Conservation (phyloP, 2,888 invertebrate genomes). For the Blastobasis lacticolella region DNA sequence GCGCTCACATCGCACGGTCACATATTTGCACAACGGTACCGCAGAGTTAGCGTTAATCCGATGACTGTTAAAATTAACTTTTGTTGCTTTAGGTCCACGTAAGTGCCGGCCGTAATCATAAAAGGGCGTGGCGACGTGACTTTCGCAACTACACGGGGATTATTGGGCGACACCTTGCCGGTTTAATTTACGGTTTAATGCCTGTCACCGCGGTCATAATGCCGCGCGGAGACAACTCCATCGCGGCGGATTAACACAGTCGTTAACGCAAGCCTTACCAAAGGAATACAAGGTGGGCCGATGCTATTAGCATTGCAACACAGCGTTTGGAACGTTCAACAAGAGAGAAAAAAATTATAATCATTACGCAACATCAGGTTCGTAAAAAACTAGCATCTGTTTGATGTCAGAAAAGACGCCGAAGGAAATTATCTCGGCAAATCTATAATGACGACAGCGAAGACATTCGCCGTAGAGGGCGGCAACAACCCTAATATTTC, state of each 20-base stretch:
- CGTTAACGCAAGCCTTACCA: conserved; percentile 24
- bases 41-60: conserved; percentile 43
- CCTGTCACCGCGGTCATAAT: conserved; percentile 60
- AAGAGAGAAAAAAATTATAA: too few species aligned
- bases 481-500: conserved; percentile 66
- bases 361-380: too few species aligned
- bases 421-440: conserved; percentile 49
- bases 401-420: conserved; percentile 23
- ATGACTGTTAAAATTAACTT: conserved; percentile 55
- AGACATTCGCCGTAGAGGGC: conserved; percentile 35
- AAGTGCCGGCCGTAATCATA: conserved; percentile 36
- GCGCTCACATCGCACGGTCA: too few species aligned
- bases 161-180: conserved; percentile 55
- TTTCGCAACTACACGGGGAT: conserved; percentile 39
- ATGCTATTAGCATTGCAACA: too few species aligned
- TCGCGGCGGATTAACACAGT: conserved; percentile 50
- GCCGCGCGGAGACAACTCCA: conserved; percentile 42
- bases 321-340: too few species aligned
- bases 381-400: too few species aligned
- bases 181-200: conserved; percentile 46
- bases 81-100: conserved; percentile 43
- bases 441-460: conserved; percentile 40
- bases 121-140: conserved; percentile 50
- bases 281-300: too few species aligned
- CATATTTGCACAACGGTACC: conserved; percentile 21